Base-by-base conservation (phyloP, 2,888 invertebrate genomes). In the Blastobasis lacticolella region DNA sequence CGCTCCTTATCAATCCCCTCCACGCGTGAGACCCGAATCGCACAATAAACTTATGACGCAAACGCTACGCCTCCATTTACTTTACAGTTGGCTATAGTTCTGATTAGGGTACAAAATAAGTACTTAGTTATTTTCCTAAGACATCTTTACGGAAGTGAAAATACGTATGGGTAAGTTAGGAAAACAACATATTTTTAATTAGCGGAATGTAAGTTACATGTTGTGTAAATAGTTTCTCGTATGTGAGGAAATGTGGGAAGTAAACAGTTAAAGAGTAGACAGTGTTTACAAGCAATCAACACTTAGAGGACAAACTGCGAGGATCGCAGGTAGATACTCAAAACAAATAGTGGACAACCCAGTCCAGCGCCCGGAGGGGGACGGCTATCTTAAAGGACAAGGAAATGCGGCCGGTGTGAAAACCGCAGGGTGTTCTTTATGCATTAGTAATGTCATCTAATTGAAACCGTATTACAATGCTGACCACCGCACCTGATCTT, bases 1-100 rank as follows among this genome's bases (percentile, higher is more conserved):
- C 81, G 74, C 71, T 81, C 82, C 88, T 89, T 89, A 89, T 89
- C 89, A 89, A 88, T 88, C 86, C 81, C 78, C 78, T 80, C 81
- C 79, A 81, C 79, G 84, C 81, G 76, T 78, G 75, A 73, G 76
- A 75, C 75, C 76, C 72, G 74, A 81, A 78, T 79, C 75, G 75
- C 73, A 77, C 80, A 80, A 83, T 80, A 85, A 81, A 84, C 82
- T 83, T 86, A 86, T 88, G 86, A 87, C 78, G 80, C 69, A 73
- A 73, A 66, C 66, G 42, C 42, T 23, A 42, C 6, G 8, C 9
- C 40, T 6, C 9, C 40, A 9, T 5, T 42, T 10, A 10, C 42
- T 9, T 9, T 42, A 42, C 42, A 42, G 23, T 23, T 23, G 23
- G 2, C 23, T 23, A 23, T 2, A 23, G 23, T 23, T 23, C 2